Evolutionary conservation across 2,113 vertebrate genomes (phyloP).

Genomic region (Callocephalon fimbriatum): DNA sequence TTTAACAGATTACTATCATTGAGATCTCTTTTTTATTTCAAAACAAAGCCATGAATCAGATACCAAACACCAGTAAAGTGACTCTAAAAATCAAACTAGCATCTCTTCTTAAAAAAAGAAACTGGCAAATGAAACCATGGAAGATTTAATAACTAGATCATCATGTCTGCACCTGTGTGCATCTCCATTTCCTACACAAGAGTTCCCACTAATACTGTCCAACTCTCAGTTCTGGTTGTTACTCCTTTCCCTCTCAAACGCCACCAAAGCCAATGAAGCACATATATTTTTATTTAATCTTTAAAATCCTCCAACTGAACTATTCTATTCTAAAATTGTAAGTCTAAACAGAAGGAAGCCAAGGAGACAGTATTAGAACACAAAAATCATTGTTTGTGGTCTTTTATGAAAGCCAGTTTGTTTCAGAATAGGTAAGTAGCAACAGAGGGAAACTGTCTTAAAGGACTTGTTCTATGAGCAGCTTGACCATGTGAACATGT

Average conservation of each 20-base stretch:
- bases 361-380: background rate
- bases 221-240: background rate
- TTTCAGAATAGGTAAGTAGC: background rate
- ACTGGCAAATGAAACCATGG: background rate
- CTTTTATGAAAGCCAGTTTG: background rate
- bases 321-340: background rate
- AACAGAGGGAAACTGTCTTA: background rate
- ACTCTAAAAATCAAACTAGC: background rate
- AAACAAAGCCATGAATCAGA: slow-evolving; percentile 3
- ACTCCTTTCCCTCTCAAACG: background rate
- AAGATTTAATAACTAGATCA: background rate
- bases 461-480: background rate
- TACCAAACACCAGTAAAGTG: background rate
- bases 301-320: background rate
- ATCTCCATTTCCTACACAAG: background rate
- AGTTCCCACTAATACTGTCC: background rate
- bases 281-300: background rate
- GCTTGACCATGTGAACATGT: background rate
- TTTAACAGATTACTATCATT: background rate
- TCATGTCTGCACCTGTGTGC: background rate
- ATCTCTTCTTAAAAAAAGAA: background rate
- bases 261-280: background rate
- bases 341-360: background rate
- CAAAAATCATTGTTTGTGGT: background rate
- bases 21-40: background rate